Conservation (phyloP, 2,113 vertebrate species). For the Numenius arquata region DNA sequence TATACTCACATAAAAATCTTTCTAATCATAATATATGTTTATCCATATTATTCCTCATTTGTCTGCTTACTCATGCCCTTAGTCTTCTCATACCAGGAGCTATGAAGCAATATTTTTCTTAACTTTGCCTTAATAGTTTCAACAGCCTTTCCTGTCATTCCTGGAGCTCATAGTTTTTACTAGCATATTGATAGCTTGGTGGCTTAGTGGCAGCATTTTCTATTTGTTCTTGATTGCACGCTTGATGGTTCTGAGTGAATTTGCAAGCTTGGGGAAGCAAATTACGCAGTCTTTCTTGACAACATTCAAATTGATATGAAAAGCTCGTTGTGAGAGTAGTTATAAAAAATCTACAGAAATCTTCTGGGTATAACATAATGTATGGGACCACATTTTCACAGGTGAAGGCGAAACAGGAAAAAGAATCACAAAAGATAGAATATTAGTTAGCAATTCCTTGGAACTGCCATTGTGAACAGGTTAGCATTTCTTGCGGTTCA, state of each 20-base stretch:
- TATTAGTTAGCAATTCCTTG: neutral
- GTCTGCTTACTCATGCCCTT: neutral
- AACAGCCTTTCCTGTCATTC: neutral
- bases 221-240: neutral
- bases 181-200: neutral
- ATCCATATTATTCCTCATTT: neutral
- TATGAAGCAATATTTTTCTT: neutral
- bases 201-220: neutral
- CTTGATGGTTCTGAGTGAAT: neutral
- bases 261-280: neutral
- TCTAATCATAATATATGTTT: neutral
- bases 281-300: neutral
- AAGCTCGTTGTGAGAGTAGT: neutral
- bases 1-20: neutral
- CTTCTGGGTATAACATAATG: neutral
- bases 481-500: neutral
- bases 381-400: neutral
- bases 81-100: neutral
- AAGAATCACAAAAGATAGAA: neutral
- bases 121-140: neutral
- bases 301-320: neutral
- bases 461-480: neutral
- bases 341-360: neutral
- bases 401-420: neutral
- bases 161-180: neutral